Evolutionary conservation across 2,797 vertebrate genomes (phyloP), one percentile per base, ranked within the genome.

Genomic region (Saxicola maurus): DNA sequence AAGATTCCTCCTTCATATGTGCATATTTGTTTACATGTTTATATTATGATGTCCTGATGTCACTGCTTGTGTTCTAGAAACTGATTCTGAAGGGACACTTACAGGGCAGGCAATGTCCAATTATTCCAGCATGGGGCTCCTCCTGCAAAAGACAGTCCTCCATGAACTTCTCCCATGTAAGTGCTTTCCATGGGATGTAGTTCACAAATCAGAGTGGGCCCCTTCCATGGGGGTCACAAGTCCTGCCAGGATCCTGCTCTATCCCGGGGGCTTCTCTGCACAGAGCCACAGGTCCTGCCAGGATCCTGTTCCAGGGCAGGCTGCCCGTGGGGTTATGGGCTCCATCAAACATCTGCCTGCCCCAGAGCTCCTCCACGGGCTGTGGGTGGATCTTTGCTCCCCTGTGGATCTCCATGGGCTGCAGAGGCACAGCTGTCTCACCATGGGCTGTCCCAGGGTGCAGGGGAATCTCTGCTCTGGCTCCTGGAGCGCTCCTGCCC

Each of bases 401-500:
- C 18, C 17, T 35, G 11, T 40, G 30, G 25, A 21, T 6, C 33
- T 62, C 42, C 27, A 16, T 6, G 24, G 18, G 15, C 20, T 67
- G 2, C 28, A 57, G 28, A 17, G 18, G 4, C 27, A 31, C 48
- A 42, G 33, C 6, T 51, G 17, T 28, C 18, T 61, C n/a, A 19
- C 10, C 13, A 4, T 7, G 4, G 7, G 4, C 20, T 82, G 25
- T 12, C 2, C 30, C 24, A 23, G 0, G 18, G 25, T 53, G 21
- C 17, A 59, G 16, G 8, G 23, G 18, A 73, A 38, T 11, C 18
- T 67, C 33, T 23, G 12, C 43, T 71, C 30, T 4, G 5, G 31
- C 0, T 1, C 9, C 17, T 17, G 24, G 3, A 61, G 5, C 24
- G 4, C 13, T 74, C 31, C 11, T 45, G 10, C 13, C 6, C 3